Evolutionary conservation across 2,888 invertebrate species (phyloP).

Genomic region (Meandrusa payeni): DNA sequence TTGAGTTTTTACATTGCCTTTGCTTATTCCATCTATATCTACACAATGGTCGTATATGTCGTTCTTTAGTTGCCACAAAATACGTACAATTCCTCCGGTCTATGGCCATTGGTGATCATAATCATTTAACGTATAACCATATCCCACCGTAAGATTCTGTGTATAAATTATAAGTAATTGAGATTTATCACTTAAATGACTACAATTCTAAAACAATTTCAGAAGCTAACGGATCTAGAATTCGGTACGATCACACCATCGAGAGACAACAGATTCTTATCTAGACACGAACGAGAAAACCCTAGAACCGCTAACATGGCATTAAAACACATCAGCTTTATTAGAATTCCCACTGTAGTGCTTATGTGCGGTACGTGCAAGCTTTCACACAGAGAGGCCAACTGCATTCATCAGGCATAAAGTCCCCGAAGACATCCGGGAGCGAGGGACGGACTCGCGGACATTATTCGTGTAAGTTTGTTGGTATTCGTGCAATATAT

Average conservation of each 20-base stretch:
- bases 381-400: slow-evolving; percentile 30
- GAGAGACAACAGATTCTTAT: slow-evolving; percentile 8
- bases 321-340: slow-evolving; percentile 41
- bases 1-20: no score
- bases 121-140: no score
- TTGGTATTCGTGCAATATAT: slow-evolving; percentile 22
- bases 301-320: slow-evolving; percentile 29
- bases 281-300: slow-evolving; percentile 11
- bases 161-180: no score
- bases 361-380: slow-evolving; percentile 37
- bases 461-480: slow-evolving; percentile 23
- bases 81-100: no score
- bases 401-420: slow-evolving; percentile 37
- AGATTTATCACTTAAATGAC: no score
- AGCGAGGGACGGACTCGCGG: slow-evolving; percentile 30
- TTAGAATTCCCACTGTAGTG: slow-evolving; percentile 40
- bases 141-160: no score
- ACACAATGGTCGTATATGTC: no score
- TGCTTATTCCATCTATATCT: no score
- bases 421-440: slow-evolving; percentile 49
- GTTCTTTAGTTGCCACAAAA: no score
- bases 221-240: neutral
- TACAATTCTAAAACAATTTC: no score
- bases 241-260: neutral
- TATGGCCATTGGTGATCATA: no score